Evolutionary conservation across 2,797 vertebrate genomes (phyloP).

Genomic region (Pangasius macronema): DNA sequence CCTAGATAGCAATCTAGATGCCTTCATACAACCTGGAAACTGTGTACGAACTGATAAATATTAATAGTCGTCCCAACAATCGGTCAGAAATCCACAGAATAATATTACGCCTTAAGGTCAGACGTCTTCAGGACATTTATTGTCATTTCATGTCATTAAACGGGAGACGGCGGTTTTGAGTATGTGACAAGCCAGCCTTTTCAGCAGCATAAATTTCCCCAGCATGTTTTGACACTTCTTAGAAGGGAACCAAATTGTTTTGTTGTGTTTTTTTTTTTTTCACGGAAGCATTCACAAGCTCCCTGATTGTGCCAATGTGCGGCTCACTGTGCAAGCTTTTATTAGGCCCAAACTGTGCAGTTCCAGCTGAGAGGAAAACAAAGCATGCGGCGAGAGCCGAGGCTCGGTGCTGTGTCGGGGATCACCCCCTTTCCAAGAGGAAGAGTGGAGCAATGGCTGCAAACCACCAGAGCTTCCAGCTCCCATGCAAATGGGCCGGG

Average conservation of each 20-base stretch:
- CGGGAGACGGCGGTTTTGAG: background rate
- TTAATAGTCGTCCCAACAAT: background rate
- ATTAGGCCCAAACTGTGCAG: conserved; percentile 52
- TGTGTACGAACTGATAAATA: background rate
- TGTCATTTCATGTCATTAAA: background rate
- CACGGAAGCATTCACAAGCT: conserved; percentile 19
- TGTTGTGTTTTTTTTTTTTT: background rate
- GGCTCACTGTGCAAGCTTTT: conserved; percentile 45
- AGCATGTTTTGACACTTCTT: conserved; percentile 27
- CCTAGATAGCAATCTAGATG: background rate
- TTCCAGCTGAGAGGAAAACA: conserved; percentile 48
- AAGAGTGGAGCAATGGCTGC: conserved; percentile 39
- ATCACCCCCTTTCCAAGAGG: conserved; percentile 44
- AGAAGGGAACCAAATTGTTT: conserved; percentile 41
- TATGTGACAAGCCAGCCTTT: background rate
- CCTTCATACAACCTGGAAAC: background rate
- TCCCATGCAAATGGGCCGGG: conserved; percentile 51
- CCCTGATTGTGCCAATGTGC: conserved; percentile 9
- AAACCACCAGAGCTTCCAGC: conserved; percentile 47
- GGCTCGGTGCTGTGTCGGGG: conserved; percentile 32
- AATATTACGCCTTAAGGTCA: background rate
- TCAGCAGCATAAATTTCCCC: background rate
- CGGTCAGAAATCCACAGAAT: background rate
- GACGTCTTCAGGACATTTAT: background rate
- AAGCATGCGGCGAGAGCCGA: conserved; percentile 39